Evolutionary conservation across 2,888 invertebrate species (phyloP).

Genomic region (Abrostola tripartita): DNA sequence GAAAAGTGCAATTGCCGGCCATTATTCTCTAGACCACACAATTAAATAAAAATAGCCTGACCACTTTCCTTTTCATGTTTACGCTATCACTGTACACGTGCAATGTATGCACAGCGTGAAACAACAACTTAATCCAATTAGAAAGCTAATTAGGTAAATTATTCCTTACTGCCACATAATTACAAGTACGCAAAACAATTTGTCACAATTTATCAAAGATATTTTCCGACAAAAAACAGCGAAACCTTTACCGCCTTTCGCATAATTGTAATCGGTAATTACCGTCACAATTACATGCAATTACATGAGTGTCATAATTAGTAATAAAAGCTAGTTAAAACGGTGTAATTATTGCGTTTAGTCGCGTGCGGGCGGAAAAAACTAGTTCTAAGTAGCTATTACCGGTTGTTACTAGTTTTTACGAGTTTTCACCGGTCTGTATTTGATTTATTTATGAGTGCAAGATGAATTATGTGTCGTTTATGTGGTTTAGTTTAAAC

Average conservation of each 20-base stretch:
- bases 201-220: slow-evolving; percentile 55
- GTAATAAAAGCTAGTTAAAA: slow-evolving; percentile 53
- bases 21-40: neutral
- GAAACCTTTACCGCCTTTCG: slow-evolving; percentile 41
- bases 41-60: neutral
- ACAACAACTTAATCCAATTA: slow-evolving; percentile 38
- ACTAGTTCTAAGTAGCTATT: slow-evolving; percentile 19
- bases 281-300: slow-evolving; percentile 53
- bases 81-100: slow-evolving; percentile 20
- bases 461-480: slow-evolving; percentile 28
- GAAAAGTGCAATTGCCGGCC: neutral
- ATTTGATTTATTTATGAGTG: slow-evolving; percentile 42
- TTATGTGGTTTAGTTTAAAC: slow-evolving; percentile 15
- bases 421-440: slow-evolving; percentile 35
- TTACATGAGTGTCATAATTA: slow-evolving; percentile 59
- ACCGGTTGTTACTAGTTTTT: slow-evolving; percentile 27
- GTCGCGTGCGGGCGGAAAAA: slow-evolving; percentile 52
- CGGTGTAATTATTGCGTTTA: slow-evolving; percentile 47
- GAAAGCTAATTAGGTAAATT: slow-evolving; percentile 35
- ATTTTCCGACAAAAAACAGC: slow-evolving; percentile 34
- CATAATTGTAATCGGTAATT: slow-evolving; percentile 41
- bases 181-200: slow-evolving; percentile 41
- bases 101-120: slow-evolving; percentile 4
- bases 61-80: slow-evolving; percentile 21
- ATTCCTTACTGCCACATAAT: slow-evolving; percentile 25